A percentile compares a stretch with the other conserved stretches of the same genome.
Evolutionary conservation across 2,113 vertebrate genomes (phyloP).

Genomic region (Archilochus colubris): DNA sequence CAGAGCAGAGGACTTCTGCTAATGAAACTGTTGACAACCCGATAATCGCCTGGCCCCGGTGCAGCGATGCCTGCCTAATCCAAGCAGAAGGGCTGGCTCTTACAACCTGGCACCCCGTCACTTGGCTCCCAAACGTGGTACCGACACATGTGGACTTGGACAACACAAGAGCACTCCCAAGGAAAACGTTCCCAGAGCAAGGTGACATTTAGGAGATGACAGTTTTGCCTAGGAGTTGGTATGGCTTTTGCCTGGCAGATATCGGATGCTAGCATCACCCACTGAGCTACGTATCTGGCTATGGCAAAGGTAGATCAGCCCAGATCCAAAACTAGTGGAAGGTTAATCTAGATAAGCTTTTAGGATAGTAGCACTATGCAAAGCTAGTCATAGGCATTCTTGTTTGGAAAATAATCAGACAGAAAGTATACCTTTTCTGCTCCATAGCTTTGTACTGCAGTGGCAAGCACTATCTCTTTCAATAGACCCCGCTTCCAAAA

Average conservation of each 20-base stretch:
- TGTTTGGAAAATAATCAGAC: background rate
- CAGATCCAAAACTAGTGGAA: background rate
- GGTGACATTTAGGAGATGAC: background rate
- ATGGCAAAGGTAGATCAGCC: background rate
- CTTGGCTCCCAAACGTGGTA: background rate
- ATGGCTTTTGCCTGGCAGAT: background rate
- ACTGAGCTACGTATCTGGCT: background rate
- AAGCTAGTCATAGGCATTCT: background rate
- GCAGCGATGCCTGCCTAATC: conserved; percentile 7
- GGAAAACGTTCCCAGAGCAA: background rate
- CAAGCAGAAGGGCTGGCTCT: background rate
- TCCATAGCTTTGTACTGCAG: background rate
- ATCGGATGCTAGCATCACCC: background rate
- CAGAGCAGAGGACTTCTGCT: background rate
- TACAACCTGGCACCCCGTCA: background rate
- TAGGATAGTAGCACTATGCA: background rate
- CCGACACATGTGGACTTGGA: background rate
- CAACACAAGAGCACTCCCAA: fast-evolving
- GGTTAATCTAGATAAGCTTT: conserved; percentile 10
- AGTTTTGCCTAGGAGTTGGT: background rate
- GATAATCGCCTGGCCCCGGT: background rate
- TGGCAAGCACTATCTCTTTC: conserved; percentile 4
- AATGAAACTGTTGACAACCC: background rate
- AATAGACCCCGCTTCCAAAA: background rate
- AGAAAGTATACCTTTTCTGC: background rate